A percentile compares a stretch with the other conserved stretches of the same genome.
Conservation (phyloP, 2,113 vertebrate species). For the Forbesichthys papilliferus region DNA sequence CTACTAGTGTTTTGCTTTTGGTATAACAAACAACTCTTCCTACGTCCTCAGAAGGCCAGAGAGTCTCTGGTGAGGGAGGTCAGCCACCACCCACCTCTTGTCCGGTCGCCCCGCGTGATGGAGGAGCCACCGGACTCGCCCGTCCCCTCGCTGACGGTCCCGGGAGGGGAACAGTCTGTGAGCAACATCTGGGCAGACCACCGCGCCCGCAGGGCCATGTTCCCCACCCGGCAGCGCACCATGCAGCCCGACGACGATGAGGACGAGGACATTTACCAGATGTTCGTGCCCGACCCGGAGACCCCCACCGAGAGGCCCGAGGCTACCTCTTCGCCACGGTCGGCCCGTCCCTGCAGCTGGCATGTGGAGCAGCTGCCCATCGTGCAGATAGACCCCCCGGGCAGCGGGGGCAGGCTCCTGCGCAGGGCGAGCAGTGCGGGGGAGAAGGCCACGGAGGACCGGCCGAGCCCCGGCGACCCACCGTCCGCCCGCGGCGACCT, state of each 20-base stretch:
- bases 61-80: conserved; percentile 81
- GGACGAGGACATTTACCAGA: conserved; percentile 92
- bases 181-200: conserved; percentile 93
- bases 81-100: conserved; percentile 70
- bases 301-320: conserved; percentile 53
- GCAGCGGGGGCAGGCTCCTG: conserved; percentile 73
- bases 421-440: conserved; percentile 92
- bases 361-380: conserved; percentile 80
- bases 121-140: conserved; percentile 72
- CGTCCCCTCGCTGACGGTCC: conserved; percentile 74
- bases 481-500: conserved; percentile 37
- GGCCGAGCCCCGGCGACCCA: conserved; percentile 51
- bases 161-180: conserved; percentile 71
- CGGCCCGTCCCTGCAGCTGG: conserved; percentile 90
- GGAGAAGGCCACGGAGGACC: conserved; percentile 77
- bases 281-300: conserved; percentile 86
- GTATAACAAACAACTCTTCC: neutral
- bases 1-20: too few species aligned
- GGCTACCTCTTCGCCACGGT: conserved; percentile 50
- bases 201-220: conserved; percentile 88
- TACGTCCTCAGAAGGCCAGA: conserved; percentile 79
- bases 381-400: conserved; percentile 69
- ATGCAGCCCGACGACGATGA: conserved; percentile 87
- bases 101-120: conserved; percentile 69
- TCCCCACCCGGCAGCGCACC: conserved; percentile 84